Base-by-base conservation (phyloP, 1,140 invertebrate species). In the Nephila pilipes region DNA sequence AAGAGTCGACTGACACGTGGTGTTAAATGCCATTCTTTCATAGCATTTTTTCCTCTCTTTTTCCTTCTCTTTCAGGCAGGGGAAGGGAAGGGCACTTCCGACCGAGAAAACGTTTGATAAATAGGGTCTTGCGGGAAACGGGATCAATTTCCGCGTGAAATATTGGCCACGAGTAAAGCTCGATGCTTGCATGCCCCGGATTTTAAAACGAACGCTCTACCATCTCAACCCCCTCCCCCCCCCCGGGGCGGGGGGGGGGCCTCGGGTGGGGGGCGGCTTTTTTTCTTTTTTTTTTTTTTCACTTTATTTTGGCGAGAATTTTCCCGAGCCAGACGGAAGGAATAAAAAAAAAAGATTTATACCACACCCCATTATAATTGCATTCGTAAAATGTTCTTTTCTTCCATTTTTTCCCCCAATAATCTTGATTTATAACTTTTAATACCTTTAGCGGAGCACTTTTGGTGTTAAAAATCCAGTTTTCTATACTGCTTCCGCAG, bases 81-180 rank as follows among this genome's bases (percentile, higher is more conserved):
- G 20, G 81, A 20, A 18, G 29, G 46, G 46, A 32, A 1, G 54
- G 32, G 29, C 18, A 54, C 60, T 87, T 65, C 85, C 57, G 57
- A 63, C 60, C 57, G 29, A n/a, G 8, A 58, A 16, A 81, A 25
- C 57, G 16, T 46, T 65, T 87, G 85, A 87, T 87, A 65, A 87
- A 69, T 87, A 46, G 60, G 85, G 18, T 46, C 32, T 25, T 46
- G 16, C 58, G 25, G 18, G 5, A 32, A 32, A 3, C 16, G 36
- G 60, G 85, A 87, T 87, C 85, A 65, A 87, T 87, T 87, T 87
- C 85, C 85, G 20, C 22, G 60, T 63, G 57, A 65, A 87, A 81
- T 63, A 63, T 63, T 65, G 32, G 60, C 46, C 55, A 20, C 32
- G 32, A 20, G 29, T 87, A 65, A 87, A 87, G 85, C 85, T 36